phyloP scores from a whole-genome alignment of 2,888 invertebrate genomes.

The Cerastis leucographa region DNA sequence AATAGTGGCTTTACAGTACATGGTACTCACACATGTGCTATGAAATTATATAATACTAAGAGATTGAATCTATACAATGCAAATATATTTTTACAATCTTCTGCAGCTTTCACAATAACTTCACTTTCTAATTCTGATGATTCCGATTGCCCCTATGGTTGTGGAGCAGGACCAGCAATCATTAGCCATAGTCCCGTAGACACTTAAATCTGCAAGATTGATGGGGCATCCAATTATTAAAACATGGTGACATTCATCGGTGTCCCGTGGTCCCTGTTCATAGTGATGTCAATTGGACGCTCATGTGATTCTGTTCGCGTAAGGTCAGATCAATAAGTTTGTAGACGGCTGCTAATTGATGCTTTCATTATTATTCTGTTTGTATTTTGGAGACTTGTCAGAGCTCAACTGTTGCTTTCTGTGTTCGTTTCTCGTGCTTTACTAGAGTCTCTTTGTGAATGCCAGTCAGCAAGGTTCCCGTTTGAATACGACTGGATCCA shows the following conservation, averaged over 20 bases:
- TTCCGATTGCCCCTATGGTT: no score
- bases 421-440: neutral
- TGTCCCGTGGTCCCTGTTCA: slow-evolving; percentile 11
- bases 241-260: slow-evolving; percentile 40
- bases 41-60: no score
- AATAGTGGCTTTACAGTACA: no score
- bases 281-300: slow-evolving; percentile 16
- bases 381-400: neutral
- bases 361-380: slow-evolving; percentile 20
- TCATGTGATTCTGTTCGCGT: slow-evolving; percentile 40
- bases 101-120: no score
- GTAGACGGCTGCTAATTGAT: slow-evolving; percentile 16
- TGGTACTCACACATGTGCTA: no score
- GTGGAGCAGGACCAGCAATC: no score
- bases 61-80: no score
- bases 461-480: neutral
- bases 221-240: slow-evolving; percentile 21
- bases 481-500: neutral
- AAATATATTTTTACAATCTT: no score
- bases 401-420: neutral
- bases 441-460: neutral
- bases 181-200: slow-evolving; percentile 13
- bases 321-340: slow-evolving; percentile 37
- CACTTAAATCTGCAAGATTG: slow-evolving; percentile 22
- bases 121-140: no score